Conservation (phyloP, 2,113 vertebrate species). For the Redunca redunca region DNA sequence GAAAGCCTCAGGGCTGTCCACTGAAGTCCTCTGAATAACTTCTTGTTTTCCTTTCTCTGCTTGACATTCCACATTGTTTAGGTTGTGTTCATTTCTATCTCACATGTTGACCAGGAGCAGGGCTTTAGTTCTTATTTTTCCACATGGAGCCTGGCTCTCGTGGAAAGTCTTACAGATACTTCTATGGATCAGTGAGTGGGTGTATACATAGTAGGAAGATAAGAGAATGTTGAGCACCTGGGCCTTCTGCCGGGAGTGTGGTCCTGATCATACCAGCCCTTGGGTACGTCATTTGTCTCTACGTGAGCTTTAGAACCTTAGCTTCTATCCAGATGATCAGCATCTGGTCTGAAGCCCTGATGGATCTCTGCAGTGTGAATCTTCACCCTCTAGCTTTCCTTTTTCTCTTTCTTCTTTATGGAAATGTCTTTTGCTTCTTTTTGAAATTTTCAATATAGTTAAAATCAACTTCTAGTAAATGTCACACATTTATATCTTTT, state of each 20-base stretch:
- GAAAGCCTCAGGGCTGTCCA: background rate
- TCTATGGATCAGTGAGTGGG: background rate
- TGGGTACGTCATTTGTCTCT: background rate
- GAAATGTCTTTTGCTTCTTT: background rate
- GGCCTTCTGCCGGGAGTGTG: background rate
- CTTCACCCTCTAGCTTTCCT: background rate
- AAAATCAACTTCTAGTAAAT: background rate
- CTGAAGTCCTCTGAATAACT: background rate
- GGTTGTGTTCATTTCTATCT: background rate
- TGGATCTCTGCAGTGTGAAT: background rate
- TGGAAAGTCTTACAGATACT: background rate
- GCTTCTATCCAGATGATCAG: background rate
- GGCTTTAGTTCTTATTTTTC: background rate
- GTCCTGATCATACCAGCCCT: background rate
- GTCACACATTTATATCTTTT: background rate
- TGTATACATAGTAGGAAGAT: background rate
- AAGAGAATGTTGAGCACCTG: background rate
- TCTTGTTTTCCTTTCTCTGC: background rate
- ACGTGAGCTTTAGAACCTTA: background rate
- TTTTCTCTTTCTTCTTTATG: background rate
- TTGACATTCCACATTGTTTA: background rate
- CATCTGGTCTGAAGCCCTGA: background rate
- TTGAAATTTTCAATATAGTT: background rate
- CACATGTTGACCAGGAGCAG: background rate
- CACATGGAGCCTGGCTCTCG: background rate